These are phyloP conservation scores for Corythornis cristatus DNA, from an alignment of 2,113 vertebrate species.

Conservation along the genomic window DNA sequence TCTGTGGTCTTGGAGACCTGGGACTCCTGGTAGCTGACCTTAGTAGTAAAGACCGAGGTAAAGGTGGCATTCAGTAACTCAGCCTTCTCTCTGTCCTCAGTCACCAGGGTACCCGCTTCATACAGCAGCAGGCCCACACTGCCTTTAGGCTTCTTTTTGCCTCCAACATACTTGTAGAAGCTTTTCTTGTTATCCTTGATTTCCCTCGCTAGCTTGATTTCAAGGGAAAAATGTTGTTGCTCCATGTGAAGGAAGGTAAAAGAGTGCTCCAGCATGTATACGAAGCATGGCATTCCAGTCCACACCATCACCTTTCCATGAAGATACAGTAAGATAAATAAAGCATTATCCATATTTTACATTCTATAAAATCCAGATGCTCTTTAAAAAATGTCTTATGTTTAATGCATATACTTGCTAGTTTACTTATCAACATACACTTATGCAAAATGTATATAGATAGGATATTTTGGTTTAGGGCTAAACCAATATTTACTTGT, in stretches of 20 bases:
- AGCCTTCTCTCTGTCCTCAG: too few relatives aligned
- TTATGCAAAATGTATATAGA: conserved; percentile 73
- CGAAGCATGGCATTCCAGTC: conserved; percentile 64
- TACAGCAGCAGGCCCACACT: too few relatives aligned
- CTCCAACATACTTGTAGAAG: too few relatives aligned
- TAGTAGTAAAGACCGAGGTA: too few relatives aligned
- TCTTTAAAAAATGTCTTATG: conserved; percentile 68
- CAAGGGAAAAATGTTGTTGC: neutral
- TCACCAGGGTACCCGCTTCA: too few relatives aligned
- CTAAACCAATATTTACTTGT: conserved; percentile 69
- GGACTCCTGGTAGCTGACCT: too few relatives aligned
- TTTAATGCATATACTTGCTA: conserved; percentile 63
- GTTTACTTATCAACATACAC: conserved; percentile 77
- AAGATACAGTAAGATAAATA: conserved; percentile 81
- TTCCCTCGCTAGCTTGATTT: too few relatives aligned
- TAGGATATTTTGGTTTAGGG: conserved; percentile 51
- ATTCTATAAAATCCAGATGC: conserved; percentile 77
- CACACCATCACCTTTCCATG: conserved; percentile 56
- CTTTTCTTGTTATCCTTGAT: too few relatives aligned
- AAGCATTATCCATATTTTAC: conserved; percentile 79
- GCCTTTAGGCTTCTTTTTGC: too few relatives aligned
- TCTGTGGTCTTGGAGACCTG: too few relatives aligned
- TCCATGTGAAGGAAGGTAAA: neutral
- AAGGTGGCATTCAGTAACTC: too few relatives aligned
- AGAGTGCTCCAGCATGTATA: conserved; percentile 11